Percentiles rank a stretch among this genome's conserved stretches.
Conservation (phyloP, 2,888 invertebrate species). For the Vanessa cardui region DNA sequence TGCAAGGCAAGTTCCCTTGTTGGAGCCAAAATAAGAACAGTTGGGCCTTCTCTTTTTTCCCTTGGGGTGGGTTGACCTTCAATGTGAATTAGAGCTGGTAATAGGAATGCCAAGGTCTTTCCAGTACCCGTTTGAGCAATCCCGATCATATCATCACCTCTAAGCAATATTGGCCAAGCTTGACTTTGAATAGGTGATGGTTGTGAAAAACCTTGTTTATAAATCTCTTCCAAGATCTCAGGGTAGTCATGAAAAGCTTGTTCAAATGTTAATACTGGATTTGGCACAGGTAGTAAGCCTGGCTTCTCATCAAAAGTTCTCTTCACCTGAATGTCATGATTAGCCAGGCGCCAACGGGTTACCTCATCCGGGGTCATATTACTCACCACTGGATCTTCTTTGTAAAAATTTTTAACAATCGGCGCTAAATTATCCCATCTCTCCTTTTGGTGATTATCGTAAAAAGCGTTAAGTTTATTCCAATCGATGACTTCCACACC, state of each 20-base stretch:
- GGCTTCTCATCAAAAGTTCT: conserved; percentile 84
- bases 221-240: conserved; percentile 91
- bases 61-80: conserved; percentile 91
- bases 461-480: conserved; percentile 77
- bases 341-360: conserved; percentile 83
- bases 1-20: conserved; percentile 96
- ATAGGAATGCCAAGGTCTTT: conserved; percentile 96
- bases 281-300: conserved; percentile 83
- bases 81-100: conserved; percentile 97
- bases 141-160: conserved; percentile 96
- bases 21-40: conserved; percentile 94
- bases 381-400: conserved; percentile 88
- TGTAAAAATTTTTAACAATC: conserved; percentile 91
- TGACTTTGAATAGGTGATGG: conserved; percentile 97
- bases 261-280: conserved; percentile 91
- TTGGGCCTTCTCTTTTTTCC: conserved; percentile 89
- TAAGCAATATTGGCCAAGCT: conserved; percentile 96
- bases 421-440: conserved; percentile 86
- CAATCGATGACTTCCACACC: conserved; percentile 82
- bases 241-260: conserved; percentile 92
- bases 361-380: conserved; percentile 86
- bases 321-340: conserved; percentile 89
- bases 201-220: conserved; percentile 89
- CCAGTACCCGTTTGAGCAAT: conserved; percentile 98
- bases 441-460: conserved; percentile 81